Conservation (phyloP, 1,140 invertebrate genomes). For the Nylanderia fulva region DNA sequence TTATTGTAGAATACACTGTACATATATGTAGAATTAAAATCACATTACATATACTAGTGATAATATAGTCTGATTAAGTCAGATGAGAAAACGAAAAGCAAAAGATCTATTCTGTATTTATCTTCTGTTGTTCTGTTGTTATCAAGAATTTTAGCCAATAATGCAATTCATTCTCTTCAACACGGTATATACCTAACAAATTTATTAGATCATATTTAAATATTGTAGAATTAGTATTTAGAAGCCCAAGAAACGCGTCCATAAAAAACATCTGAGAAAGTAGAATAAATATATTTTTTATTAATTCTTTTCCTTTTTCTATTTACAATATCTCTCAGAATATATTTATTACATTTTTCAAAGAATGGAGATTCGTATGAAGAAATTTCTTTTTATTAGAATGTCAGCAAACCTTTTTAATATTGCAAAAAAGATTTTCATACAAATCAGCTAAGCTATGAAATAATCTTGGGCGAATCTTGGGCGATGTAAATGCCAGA, state of each 20-base stretch:
- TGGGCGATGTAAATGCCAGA: too few relatives aligned
- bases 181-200: background rate
- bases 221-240: background rate
- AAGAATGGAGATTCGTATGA: background rate
- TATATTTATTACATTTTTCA: background rate
- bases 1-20: background rate
- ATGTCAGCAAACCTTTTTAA: background rate
- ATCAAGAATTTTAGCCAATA: too few relatives aligned
- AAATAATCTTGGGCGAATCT: background rate
- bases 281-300: background rate
- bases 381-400: background rate
- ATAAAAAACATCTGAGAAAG: background rate
- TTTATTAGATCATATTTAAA: background rate
- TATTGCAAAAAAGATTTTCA: background rate
- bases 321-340: background rate
- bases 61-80: background rate
- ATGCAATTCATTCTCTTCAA: too few relatives aligned
- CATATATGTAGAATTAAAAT: background rate
- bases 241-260: background rate
- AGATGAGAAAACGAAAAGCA: background rate
- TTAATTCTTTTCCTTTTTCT: background rate
- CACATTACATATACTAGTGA: background rate
- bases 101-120: background rate
- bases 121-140: too few relatives aligned
- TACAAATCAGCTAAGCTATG: too few relatives aligned